phyloP scores from a whole-genome alignment of 2,888 invertebrate genomes.

The Ernsta delagoae region DNA sequence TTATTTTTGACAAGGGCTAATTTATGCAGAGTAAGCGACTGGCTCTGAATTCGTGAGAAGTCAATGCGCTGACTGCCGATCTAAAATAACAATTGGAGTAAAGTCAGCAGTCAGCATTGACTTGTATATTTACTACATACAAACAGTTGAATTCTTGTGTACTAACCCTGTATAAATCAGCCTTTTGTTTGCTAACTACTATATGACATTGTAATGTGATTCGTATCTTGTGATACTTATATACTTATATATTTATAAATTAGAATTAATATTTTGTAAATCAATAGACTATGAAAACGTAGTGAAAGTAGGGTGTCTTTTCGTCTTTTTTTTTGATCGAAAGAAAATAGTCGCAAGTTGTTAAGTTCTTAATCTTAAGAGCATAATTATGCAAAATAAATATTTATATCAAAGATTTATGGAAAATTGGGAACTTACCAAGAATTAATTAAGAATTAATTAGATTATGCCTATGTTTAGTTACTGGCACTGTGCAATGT shows the following conservation, averaged over 20 bases:
- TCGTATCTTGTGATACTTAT: conserved; percentile 26
- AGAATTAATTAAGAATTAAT: conserved; percentile 15
- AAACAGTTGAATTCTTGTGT: too few species aligned
- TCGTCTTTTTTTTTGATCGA: too few species aligned
- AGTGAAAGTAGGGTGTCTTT: background rate
- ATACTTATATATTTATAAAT: conserved; percentile 25
- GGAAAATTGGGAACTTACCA: conserved; percentile 22
- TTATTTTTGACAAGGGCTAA: too few species aligned
- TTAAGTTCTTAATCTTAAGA: background rate
- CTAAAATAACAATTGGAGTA: too few species aligned
- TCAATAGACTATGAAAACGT: background rate
- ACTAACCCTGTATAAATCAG: too few species aligned
- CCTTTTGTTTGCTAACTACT: too few species aligned
- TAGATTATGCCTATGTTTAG: conserved; percentile 3
- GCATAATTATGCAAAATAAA: background rate
- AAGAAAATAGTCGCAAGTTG: too few species aligned
- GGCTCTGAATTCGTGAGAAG: too few species aligned
- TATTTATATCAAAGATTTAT: conserved; percentile 19
- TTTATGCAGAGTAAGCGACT: too few species aligned
- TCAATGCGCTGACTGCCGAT: too few species aligned
- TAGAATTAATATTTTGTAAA: conserved; percentile 7
- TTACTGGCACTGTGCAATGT: conserved; percentile 10
- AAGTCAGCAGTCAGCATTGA: too few species aligned
- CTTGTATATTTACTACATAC: too few species aligned
- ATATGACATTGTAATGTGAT: conserved; percentile 2